A percentile compares a stretch with the other conserved stretches of the same genome.
phyloP scores from a whole-genome alignment of 2,888 invertebrate species.

The Ypsolopha sequella region DNA sequence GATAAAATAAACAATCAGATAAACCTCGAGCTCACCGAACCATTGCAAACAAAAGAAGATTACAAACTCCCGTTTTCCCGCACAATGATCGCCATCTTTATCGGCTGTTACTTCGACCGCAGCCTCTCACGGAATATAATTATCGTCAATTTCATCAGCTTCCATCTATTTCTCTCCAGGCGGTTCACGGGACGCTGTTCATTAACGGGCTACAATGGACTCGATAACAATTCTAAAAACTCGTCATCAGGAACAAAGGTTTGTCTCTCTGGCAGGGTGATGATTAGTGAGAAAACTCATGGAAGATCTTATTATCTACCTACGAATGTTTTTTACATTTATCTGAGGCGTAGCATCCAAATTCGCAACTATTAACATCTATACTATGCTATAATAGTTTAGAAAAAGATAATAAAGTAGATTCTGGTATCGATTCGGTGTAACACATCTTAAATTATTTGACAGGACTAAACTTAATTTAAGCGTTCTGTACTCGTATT shows the following conservation, averaged over 20 bases:
- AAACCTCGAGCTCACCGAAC: neutral
- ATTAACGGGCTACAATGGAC: conserved; percentile 44
- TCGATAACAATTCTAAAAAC: conserved; percentile 52
- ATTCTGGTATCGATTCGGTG: too few species aligned
- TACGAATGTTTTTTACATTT: too few species aligned
- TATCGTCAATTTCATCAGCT: conserved; percentile 24
- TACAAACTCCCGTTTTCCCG: neutral
- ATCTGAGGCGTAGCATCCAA: too few species aligned
- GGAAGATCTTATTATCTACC: too few species aligned
- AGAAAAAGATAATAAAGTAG: too few species aligned
- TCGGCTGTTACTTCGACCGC: neutral
- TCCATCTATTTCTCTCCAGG: conserved; percentile 29
- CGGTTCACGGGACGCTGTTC: conserved; percentile 37
- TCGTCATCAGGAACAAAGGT: conserved; percentile 32
- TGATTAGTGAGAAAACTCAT: too few species aligned
- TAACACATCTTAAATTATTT: too few species aligned
- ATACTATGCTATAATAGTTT: too few species aligned
- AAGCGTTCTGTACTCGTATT: too few species aligned
- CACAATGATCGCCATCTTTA: neutral
- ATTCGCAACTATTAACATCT: too few species aligned
- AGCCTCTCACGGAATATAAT: conserved; percentile 13
- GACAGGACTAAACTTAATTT: too few species aligned
- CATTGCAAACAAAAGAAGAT: neutral
- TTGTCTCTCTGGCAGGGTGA: conserved; percentile 23
- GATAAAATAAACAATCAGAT: too few species aligned